These are phyloP conservation scores for Tragulus kanchil DNA, from an alignment of 2,113 vertebrate genomes.

Conservation along the genomic window DNA sequence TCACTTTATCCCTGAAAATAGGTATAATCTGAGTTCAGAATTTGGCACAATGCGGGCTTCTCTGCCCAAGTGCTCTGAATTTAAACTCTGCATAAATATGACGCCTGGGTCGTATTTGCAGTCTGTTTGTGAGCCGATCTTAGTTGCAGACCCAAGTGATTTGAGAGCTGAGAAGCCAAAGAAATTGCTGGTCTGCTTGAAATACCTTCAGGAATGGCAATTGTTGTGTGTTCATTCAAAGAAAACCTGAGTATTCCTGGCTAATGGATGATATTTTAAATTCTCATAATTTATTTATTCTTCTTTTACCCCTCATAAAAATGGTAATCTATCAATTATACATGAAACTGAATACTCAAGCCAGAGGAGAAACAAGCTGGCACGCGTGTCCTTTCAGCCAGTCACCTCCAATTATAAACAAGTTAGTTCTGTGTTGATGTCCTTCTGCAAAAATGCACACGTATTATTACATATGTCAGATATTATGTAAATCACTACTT, in stretches of 20 bases:
- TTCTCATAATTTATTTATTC: conserved; percentile 87
- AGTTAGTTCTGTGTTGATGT: neutral
- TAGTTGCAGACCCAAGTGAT: neutral
- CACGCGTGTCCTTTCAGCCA: conserved; percentile 64
- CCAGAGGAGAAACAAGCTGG: conserved; percentile 53
- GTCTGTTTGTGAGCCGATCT: conserved; percentile 1
- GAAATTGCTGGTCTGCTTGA: conserved; percentile 62
- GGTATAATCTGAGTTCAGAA: neutral
- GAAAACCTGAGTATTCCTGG: conserved; percentile 76
- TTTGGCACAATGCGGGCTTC: neutral
- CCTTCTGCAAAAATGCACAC: neutral
- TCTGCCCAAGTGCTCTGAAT: neutral
- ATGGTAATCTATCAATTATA: conserved; percentile 83
- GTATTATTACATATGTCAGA: conserved; percentile 28
- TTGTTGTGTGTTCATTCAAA: conserved; percentile 71
- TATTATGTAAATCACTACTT: conserved; percentile 55
- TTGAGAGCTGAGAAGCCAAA: conserved; percentile 50
- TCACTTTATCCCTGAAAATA: neutral
- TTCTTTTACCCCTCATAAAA: conserved; percentile 85
- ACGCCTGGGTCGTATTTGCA: neutral
- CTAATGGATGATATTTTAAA: conserved; percentile 83
- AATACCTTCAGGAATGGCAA: conserved; percentile 59
- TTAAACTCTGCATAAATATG: neutral
- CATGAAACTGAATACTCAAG: conserved; percentile 81
- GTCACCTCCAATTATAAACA: conserved; percentile 76